Percentiles rank a stretch among this genome's conserved stretches.
Conservation (phyloP, 2,113 vertebrate genomes). For the Sula dactylatra region DNA sequence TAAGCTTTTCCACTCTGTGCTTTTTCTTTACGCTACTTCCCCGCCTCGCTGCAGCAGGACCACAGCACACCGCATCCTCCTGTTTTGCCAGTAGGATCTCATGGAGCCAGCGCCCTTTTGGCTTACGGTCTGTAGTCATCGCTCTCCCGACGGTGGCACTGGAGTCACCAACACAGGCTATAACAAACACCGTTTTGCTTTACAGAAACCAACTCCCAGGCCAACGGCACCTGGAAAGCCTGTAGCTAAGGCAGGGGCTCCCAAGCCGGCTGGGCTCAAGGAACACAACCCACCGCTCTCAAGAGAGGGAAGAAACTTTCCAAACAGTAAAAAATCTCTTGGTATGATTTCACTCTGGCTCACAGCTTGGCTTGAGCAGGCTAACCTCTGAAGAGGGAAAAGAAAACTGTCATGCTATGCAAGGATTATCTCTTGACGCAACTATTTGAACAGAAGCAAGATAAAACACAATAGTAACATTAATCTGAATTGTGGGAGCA, state of each 20-base stretch:
- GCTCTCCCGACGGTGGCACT: background rate
- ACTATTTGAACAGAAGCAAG: background rate
- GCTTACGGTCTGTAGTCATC: background rate
- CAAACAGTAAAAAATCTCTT: background rate
- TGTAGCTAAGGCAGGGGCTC: background rate
- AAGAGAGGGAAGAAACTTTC: background rate
- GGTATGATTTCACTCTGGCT: background rate
- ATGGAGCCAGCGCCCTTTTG: background rate
- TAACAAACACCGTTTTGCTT: background rate
- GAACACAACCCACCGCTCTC: background rate
- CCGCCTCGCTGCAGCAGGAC: background rate
- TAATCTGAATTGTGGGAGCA: background rate
- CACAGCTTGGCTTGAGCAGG: background rate
- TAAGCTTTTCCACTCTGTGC: background rate
- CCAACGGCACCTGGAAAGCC: background rate
- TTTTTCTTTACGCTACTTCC: background rate
- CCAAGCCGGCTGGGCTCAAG: accelerated
- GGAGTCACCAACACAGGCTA: background rate
- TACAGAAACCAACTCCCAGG: background rate
- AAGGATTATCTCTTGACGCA: background rate
- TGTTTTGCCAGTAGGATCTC: background rate
- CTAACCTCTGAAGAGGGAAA: background rate
- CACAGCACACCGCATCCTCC: background rate
- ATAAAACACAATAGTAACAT: background rate
- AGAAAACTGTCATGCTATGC: background rate